Percentiles rank a stretch among this genome's conserved stretches.
These are phyloP conservation scores for Pseudochirops corinnae DNA, from an alignment of 2,797 vertebrate genomes.

Conservation along the genomic window DNA sequence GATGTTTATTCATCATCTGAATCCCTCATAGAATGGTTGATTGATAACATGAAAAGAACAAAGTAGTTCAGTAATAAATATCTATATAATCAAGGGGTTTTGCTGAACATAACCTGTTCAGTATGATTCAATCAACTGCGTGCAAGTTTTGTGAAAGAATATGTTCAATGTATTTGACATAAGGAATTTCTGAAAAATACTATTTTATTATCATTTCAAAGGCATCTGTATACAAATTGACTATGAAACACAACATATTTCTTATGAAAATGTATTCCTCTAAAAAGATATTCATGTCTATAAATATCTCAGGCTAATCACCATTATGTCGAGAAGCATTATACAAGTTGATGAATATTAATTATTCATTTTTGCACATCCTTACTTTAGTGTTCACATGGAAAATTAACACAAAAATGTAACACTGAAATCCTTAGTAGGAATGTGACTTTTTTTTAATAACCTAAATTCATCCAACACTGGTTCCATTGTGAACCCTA, in stretches of 20 bases:
- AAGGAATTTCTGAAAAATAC: conserved; percentile 34
- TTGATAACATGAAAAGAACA: neutral
- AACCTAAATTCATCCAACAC: conserved; percentile 44
- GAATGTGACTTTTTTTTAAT: conserved; percentile 60
- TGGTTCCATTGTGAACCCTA: neutral
- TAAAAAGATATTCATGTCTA: conserved; percentile 56
- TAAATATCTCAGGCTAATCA: conserved; percentile 74
- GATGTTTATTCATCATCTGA: neutral
- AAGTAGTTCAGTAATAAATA: neutral
- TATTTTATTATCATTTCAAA: conserved; percentile 6
- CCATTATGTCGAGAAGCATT: conserved; percentile 63
- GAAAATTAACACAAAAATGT: conserved; percentile 47
- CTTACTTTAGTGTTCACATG: conserved; percentile 58
- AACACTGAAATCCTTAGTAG: conserved; percentile 35
- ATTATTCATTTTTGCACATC: conserved; percentile 65
- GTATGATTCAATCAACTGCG: conserved; percentile 28
- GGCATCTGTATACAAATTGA: conserved; percentile 9
- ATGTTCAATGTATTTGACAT: conserved; percentile 17
- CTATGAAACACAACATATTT: conserved; percentile 53
- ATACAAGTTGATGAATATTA: conserved; percentile 71
- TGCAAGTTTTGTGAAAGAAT: conserved; percentile 4
- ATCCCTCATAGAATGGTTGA: neutral
- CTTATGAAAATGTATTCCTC: conserved; percentile 57
- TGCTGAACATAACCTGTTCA: neutral
- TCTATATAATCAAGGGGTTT: neutral